Conservation (phyloP, 2,113 vertebrate species). For the Chloroceryle aenea region DNA sequence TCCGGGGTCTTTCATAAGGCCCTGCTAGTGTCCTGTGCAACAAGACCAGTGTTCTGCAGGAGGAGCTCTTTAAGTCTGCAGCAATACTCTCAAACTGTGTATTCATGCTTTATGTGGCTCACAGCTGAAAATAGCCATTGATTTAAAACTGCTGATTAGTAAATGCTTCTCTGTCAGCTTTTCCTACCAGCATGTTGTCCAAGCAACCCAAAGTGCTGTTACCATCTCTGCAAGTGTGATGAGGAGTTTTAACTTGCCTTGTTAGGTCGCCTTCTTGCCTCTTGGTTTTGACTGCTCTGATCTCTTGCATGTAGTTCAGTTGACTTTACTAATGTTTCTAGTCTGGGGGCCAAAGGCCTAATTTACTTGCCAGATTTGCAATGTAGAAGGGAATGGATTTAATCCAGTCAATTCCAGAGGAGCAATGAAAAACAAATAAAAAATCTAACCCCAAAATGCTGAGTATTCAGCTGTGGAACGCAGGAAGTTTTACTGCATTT, state of each 20-base stretch:
- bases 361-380: neutral
- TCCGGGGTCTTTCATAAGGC: neutral
- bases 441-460: neutral
- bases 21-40: neutral
- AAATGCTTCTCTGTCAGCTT: neutral
- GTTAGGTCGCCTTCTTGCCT: neutral
- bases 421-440: neutral
- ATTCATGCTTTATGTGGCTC: neutral
- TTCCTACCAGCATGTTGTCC: neutral
- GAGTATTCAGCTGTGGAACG: neutral
- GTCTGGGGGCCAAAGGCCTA: neutral
- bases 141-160: slow-evolving; percentile 7
- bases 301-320: neutral
- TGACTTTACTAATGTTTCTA: neutral
- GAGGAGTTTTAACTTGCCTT: neutral
- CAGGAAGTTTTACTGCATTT: neutral
- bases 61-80: neutral
- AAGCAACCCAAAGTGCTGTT: neutral
- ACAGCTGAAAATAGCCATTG: neutral
- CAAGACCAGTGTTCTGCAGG: neutral
- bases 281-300: neutral
- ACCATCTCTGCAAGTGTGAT: neutral
- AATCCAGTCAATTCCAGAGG: neutral
- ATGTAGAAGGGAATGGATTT: neutral
- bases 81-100: neutral